Evolutionary conservation across 1,140 invertebrate genomes (phyloP).

Genomic region (Drosophila pectinifera): DNA sequence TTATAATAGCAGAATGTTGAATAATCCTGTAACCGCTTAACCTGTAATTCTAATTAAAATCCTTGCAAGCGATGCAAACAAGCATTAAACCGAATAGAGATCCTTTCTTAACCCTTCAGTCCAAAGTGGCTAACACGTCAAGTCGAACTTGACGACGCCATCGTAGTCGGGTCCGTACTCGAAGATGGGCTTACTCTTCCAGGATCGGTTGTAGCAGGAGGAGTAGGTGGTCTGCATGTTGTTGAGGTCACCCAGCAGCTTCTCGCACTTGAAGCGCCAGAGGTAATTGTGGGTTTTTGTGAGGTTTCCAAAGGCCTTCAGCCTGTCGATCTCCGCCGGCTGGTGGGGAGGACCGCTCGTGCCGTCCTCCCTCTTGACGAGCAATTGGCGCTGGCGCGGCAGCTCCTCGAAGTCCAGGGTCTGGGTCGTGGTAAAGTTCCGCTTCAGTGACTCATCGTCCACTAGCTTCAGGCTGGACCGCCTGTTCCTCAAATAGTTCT

Average conservation of each 20-base stretch:
- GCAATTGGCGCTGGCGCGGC: constrained; percentile 15
- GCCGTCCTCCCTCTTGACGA: neutral
- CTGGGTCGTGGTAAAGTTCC: constrained; percentile 59
- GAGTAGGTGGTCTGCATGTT: constrained; percentile 44
- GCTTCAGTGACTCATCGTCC: constrained; percentile 20
- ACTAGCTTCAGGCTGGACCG: constrained; percentile 26
- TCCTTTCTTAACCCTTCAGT: too few relatives aligned
- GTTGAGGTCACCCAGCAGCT: neutral
- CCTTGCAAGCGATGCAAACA: constrained; percentile 62
- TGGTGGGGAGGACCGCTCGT: constrained; percentile 20
- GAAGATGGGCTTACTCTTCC: constrained; percentile 10
- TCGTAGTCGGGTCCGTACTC: constrained; percentile 32
- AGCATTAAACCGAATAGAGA: constrained; percentile 45
- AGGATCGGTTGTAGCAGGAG: constrained; percentile 7
- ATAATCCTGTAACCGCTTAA: constrained; percentile 31
- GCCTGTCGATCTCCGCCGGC: constrained; percentile 24
- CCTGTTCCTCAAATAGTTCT: constrained; percentile 29
- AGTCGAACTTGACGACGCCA: constrained; percentile 28
- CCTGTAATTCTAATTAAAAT: constrained; percentile 50
- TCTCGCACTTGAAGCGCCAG: constrained; percentile 8
- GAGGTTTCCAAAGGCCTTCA: constrained; percentile 50
- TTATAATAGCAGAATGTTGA: constrained; percentile 9
- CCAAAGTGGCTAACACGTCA: constrained; percentile 22
- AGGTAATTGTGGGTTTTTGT: constrained; percentile 42
- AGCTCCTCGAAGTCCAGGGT: constrained; percentile 53